These are phyloP conservation scores for Catharus fuscescens DNA, from an alignment of 2,113 vertebrate genomes.

Conservation along the genomic window DNA sequence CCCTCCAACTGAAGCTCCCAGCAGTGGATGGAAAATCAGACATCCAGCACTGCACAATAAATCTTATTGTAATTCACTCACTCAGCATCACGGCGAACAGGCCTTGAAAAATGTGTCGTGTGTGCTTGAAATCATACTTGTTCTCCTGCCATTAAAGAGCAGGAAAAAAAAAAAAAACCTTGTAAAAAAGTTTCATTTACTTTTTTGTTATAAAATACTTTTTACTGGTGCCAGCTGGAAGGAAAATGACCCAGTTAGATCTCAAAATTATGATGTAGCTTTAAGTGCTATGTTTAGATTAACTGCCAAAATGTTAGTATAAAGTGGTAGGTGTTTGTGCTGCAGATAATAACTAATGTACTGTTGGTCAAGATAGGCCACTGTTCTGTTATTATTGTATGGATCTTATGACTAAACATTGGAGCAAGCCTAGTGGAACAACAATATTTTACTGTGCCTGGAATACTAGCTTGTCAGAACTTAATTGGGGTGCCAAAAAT, in stretches of 20 bases:
- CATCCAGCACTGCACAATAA: constrained; percentile 79
- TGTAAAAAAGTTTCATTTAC: constrained; percentile 78
- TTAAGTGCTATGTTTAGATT: constrained; percentile 93
- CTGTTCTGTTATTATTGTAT: constrained; percentile 83
- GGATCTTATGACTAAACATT: constrained; percentile 88
- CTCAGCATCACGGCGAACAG: constrained; percentile 72
- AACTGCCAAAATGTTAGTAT: constrained; percentile 92
- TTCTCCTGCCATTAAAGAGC: constrained; percentile 74
- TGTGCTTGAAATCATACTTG: constrained; percentile 74
- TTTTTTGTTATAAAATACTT: constrained; percentile 75
- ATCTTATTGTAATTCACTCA: constrained; percentile 81
- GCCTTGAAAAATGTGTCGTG: constrained; percentile 70
- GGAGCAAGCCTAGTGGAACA: constrained; percentile 79
- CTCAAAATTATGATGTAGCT: constrained; percentile 85
- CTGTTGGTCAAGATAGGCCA: constrained; percentile 82
- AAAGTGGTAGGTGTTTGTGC: constrained; percentile 94
- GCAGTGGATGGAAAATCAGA: constrained; percentile 83
- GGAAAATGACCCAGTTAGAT: constrained; percentile 76
- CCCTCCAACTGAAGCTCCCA: constrained; percentile 74
- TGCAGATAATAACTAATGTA: constrained; percentile 92
- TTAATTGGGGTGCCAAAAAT: constrained; percentile 77
- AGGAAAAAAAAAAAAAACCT: not conserved
- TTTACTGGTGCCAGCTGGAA: constrained; percentile 77
- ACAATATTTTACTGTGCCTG: constrained; percentile 87
- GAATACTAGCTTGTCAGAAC: constrained; percentile 77